Evolutionary conservation across 2,888 invertebrate genomes (phyloP).

Genomic region (Sinhomidia bicolor): DNA sequence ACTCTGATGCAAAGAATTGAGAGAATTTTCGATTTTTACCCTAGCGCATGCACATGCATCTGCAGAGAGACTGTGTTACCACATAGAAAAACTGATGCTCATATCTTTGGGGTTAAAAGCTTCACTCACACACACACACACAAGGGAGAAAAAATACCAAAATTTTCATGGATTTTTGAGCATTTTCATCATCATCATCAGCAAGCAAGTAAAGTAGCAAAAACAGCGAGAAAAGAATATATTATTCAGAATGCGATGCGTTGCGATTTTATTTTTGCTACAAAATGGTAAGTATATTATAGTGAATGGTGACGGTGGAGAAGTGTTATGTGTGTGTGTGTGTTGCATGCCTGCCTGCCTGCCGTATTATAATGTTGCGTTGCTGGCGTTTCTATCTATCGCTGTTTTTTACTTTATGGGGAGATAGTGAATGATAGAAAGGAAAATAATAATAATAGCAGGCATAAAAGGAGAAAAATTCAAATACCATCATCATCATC

Average conservation of each 20-base stretch:
- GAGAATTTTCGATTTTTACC: constrained; percentile 79
- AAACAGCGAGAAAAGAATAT: neutral
- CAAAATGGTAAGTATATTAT: neutral
- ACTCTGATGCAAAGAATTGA: constrained; percentile 71
- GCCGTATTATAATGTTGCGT: too few relatives aligned
- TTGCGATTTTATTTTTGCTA: constrained; percentile 40
- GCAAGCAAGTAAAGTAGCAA: neutral
- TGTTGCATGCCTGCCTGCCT: too few relatives aligned
- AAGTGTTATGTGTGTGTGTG: too few relatives aligned
- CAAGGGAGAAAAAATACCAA: constrained; percentile 56
- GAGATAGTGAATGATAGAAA: neutral
- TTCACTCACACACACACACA: constrained; percentile 31
- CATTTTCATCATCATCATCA: constrained; percentile 62
- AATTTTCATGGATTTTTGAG: constrained; percentile 72
- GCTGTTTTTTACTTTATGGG: neutral
- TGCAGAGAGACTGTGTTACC: constrained; percentile 68
- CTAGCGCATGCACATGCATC: constrained; percentile 78
- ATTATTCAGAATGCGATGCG: constrained; percentile 34
- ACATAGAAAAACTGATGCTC: constrained; percentile 33
- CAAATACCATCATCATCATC: constrained; percentile 22
- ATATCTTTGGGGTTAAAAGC: constrained; percentile 52
- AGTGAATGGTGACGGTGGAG: too few relatives aligned
- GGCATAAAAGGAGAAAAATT: neutral
- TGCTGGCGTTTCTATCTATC: neutral
- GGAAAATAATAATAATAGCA: neutral